Evolutionary conservation across 2,113 vertebrate genomes (phyloP).

Genomic region (Chamaea fasciata): DNA sequence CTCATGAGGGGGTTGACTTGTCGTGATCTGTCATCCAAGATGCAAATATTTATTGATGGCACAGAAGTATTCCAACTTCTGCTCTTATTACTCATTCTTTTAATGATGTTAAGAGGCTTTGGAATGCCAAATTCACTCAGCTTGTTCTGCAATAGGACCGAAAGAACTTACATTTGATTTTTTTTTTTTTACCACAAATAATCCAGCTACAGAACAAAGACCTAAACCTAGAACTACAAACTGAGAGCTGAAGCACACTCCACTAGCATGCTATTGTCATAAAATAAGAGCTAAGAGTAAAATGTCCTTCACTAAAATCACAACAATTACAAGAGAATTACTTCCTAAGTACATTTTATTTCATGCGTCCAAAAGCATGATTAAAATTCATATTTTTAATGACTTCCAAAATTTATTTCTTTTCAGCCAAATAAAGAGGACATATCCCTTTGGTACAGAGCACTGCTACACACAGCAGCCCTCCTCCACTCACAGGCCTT

Average conservation of each 20-base stretch:
- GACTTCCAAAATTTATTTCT: background rate
- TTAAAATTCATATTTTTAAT: background rate
- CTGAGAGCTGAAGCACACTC: background rate
- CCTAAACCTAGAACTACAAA: background rate
- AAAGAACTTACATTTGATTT: background rate
- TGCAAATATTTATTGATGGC: slow-evolving; percentile 42
- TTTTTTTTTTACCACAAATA: background rate
- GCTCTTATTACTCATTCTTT: slow-evolving; percentile 19
- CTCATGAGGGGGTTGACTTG: slow-evolving; percentile 17
- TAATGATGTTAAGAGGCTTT: background rate
- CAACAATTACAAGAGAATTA: background rate
- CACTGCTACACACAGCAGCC: background rate
- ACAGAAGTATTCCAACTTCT: slow-evolving; percentile 8
- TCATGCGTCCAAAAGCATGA: background rate
- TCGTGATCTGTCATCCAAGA: slow-evolving; percentile 1
- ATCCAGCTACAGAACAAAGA: background rate
- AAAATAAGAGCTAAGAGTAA: background rate
- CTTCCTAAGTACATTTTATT: background rate
- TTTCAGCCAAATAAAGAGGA: background rate
- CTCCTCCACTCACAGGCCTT: background rate
- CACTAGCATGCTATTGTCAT: background rate
- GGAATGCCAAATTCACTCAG: background rate
- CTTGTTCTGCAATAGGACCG: background rate
- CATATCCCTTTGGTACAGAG: background rate
- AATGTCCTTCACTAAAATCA: background rate